Percentiles rank a stretch among this genome's conserved stretches.
Evolutionary conservation across 2,113 vertebrate genomes (phyloP).

Genomic region (Gracilinanus agilis): DNA sequence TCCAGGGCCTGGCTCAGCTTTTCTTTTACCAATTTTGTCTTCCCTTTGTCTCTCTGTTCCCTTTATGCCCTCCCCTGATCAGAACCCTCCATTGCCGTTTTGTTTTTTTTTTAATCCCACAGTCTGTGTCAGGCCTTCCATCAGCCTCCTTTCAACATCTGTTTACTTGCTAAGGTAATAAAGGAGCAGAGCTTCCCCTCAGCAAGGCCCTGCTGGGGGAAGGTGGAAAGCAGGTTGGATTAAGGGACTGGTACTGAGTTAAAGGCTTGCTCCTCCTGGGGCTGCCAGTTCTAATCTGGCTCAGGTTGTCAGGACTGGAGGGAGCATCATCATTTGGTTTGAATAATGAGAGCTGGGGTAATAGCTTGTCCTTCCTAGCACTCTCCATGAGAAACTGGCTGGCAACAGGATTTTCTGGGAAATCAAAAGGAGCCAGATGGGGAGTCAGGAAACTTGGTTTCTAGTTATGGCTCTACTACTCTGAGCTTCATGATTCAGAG

Average conservation of each 20-base stretch:
- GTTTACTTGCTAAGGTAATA: constrained; percentile 30
- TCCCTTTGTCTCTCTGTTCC: constrained; percentile 55
- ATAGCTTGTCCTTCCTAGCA: background rate
- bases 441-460: background rate
- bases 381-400: background rate
- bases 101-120: constrained; percentile 1
- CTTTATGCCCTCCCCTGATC: constrained; percentile 40
- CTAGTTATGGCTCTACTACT: background rate
- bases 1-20: background rate
- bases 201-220: background rate
- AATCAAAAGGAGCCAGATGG: background rate
- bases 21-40: constrained; percentile 39
- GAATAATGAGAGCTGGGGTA: constrained; percentile 38
- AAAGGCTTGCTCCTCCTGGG: constrained; percentile 45
- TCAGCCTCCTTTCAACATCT: constrained; percentile 33
- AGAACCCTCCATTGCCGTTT: constrained; percentile 25
- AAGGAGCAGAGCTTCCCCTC: background rate
- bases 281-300: constrained; percentile 57
- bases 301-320: constrained; percentile 29
- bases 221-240: constrained; percentile 49
- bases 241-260: constrained; percentile 43
- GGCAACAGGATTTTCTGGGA: background rate
- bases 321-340: constrained; percentile 59
- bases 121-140: background rate
- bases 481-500: background rate